Percentiles rank a stretch among this genome's conserved stretches.
phyloP scores from a whole-genome alignment of 2,888 invertebrate genomes.

The Noctuana brunneofusca region DNA sequence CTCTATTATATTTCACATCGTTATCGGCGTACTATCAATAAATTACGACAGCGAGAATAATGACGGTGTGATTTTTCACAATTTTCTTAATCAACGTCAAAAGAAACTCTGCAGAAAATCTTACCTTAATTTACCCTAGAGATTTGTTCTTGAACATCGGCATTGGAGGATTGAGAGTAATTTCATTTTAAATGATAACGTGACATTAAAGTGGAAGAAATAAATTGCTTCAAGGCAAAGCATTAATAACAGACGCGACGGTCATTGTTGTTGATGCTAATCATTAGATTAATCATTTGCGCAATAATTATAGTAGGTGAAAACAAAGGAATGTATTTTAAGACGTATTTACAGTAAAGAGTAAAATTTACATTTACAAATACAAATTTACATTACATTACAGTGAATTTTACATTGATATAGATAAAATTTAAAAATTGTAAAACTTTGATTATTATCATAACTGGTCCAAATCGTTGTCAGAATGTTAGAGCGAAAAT shows the following conservation, averaged over 20 bases:
- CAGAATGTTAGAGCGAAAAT: no score
- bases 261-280: neutral
- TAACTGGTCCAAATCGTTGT: no score
- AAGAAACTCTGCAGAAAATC: conserved; percentile 15
- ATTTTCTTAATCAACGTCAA: conserved; percentile 9
- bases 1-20: neutral
- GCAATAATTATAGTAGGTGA: neutral
- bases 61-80: neutral
- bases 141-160: conserved; percentile 11
- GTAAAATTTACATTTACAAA: no score
- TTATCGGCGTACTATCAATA: neutral
- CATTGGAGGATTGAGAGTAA: conserved; percentile 20
- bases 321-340: neutral
- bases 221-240: neutral
- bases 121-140: conserved; percentile 18
- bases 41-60: neutral
- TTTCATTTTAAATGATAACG: conserved; percentile 12
- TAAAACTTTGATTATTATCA: no score
- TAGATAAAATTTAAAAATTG: no score
- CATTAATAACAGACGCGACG: conserved; percentile 1
- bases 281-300: neutral
- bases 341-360: no score
- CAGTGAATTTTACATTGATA: no score
- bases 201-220: neutral
- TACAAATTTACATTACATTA: no score